Evolutionary conservation across 2,113 vertebrate genomes (phyloP).

Genomic region (Clarias magur): DNA sequence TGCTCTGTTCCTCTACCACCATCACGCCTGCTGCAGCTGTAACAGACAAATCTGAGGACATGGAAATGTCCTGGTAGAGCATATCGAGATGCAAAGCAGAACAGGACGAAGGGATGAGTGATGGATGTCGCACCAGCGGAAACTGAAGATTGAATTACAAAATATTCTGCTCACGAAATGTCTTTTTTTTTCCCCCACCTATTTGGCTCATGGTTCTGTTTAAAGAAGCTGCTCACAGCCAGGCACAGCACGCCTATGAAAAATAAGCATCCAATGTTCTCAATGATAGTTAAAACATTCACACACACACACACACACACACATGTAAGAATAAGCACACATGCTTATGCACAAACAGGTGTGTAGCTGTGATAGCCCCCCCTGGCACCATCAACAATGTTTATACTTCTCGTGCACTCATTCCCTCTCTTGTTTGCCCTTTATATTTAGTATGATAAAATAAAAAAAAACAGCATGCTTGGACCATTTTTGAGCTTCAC

Average conservation of each 20-base stretch:
- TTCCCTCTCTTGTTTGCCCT: not conserved
- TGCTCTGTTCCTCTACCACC: constrained; percentile 7
- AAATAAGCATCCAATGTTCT: not conserved
- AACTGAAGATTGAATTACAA: not conserved
- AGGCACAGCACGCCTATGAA: constrained; percentile 25
- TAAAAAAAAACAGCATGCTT: not conserved
- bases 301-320: constrained; percentile 19
- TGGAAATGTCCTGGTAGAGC: not conserved
- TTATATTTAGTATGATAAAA: constrained; percentile 35
- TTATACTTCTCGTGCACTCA: constrained; percentile 11
- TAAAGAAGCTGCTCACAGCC: not conserved
- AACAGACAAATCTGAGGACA: not conserved
- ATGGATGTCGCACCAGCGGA: not conserved
- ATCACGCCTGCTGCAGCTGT: not conserved
- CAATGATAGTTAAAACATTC: not conserved
- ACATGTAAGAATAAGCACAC: not conserved
- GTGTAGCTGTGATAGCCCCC: constrained; percentile 19
- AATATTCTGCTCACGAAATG: not conserved
- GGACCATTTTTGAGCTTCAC: not conserved
- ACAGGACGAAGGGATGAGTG: not conserved
- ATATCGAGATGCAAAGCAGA: not conserved
- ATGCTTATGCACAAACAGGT: constrained; percentile 1
- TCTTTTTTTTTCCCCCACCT: not conserved
- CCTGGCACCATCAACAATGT: constrained; percentile 18
- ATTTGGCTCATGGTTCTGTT: constrained; percentile 12